These are phyloP conservation scores for Bombyx mandarina DNA, from an alignment of 1,140 invertebrate species.

Conservation along the genomic window DNA sequence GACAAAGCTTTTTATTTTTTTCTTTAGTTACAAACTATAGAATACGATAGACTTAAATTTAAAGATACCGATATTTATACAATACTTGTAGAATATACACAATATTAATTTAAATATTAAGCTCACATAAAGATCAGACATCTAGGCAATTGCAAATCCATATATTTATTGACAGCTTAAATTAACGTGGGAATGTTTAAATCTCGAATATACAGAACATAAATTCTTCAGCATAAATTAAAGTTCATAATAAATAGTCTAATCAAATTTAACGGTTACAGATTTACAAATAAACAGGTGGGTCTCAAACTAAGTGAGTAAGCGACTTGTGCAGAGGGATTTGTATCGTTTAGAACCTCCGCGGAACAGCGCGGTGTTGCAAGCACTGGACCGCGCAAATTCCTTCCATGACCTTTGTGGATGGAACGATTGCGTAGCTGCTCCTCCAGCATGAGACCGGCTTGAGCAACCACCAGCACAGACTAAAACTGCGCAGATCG, in stretches of 20 bases:
- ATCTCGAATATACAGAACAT: too few species aligned
- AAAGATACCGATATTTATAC: too few species aligned
- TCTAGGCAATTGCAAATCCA: too few species aligned
- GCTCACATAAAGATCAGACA: too few species aligned
- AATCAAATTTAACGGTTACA: neutral
- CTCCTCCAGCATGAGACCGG: slow-evolving; percentile 57
- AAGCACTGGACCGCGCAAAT: slow-evolving; percentile 63
- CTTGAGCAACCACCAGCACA: slow-evolving; percentile 55
- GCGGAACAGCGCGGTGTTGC: slow-evolving; percentile 45
- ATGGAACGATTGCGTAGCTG: slow-evolving; percentile 60
- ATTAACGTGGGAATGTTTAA: too few species aligned
- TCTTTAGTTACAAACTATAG: too few species aligned
- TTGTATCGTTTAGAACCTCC: slow-evolving; percentile 39
- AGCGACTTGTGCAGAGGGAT: slow-evolving; percentile 8
- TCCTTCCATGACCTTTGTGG: slow-evolving; percentile 67
- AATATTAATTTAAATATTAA: too few species aligned
- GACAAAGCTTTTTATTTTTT: too few species aligned
- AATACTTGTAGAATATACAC: too few species aligned
- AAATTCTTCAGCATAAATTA: too few species aligned
- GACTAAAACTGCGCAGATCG: slow-evolving; percentile 44
- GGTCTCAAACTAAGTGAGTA: neutral
- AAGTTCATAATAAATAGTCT: neutral
- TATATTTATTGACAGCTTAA: too few species aligned
- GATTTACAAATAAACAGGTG: slow-evolving; percentile 2
- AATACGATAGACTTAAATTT: too few species aligned